phyloP scores from a whole-genome alignment of 2,797 vertebrate genomes.

The Melanotaenia maccullochi region DNA sequence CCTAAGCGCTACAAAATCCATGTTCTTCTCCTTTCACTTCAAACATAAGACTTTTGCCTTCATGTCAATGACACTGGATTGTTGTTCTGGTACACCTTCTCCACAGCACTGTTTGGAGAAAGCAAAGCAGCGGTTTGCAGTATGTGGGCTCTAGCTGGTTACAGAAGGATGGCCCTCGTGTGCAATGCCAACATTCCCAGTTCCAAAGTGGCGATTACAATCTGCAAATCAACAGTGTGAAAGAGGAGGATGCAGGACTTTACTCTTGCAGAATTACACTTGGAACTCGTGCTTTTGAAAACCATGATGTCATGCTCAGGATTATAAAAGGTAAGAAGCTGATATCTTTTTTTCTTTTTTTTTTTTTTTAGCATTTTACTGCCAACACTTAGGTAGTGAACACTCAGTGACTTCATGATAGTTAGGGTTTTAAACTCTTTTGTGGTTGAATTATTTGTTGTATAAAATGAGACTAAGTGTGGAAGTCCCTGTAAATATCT shows the following conservation, averaged over 20 bases:
- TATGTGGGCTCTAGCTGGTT: slow-evolving; percentile 54
- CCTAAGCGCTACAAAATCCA: neutral
- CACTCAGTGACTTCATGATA: neutral
- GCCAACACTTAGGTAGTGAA: neutral
- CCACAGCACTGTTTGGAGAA: slow-evolving; percentile 79
- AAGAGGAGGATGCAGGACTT: slow-evolving; percentile 67
- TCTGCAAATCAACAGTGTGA: slow-evolving; percentile 69
- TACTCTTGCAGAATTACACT: slow-evolving; percentile 67
- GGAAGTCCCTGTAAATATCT: neutral
- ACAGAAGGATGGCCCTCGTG: neutral
- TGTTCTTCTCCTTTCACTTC: neutral
- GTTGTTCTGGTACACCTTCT: slow-evolving; percentile 14
- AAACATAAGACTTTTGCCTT: neutral
- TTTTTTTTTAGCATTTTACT: neutral
- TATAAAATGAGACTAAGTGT: neutral
- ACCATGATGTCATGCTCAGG: slow-evolving; percentile 59
- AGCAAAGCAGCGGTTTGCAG: slow-evolving; percentile 74
- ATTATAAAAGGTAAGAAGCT: slow-evolving; percentile 75
- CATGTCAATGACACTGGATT: slow-evolving; percentile 8
- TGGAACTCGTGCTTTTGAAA: accelerated
- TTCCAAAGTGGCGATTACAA: slow-evolving; percentile 67
- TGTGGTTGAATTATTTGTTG: neutral
- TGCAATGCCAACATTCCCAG: slow-evolving; percentile 50
- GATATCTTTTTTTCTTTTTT: neutral
- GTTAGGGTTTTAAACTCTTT: neutral